phyloP scores from a whole-genome alignment of 2,797 vertebrate genomes.

The Cirrhinus mrigala region DNA sequence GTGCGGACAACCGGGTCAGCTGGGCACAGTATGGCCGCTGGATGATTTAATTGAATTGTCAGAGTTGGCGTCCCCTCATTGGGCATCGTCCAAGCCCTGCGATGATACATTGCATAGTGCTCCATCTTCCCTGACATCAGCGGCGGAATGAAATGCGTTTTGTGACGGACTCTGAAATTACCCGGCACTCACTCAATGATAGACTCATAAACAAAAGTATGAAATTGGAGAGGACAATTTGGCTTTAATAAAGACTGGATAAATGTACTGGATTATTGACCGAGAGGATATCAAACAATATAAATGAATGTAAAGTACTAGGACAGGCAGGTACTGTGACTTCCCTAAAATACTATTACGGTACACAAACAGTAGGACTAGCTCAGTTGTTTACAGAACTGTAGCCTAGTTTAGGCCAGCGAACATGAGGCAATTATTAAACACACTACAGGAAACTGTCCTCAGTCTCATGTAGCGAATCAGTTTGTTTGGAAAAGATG shows the following conservation, averaged over 20 bases:
- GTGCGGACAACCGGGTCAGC: constrained; percentile 71
- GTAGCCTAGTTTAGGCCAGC: background rate
- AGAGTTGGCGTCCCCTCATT: constrained; percentile 64
- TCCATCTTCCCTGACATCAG: constrained; percentile 63
- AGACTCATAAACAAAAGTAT: constrained; percentile 39
- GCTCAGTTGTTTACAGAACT: background rate
- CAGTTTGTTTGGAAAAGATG: background rate
- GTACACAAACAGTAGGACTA: background rate
- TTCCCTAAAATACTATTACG: background rate
- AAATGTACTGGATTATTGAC: constrained; percentile 26
- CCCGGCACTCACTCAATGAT: background rate
- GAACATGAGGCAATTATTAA: background rate
- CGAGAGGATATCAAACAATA: background rate
- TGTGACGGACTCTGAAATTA: constrained; percentile 44
- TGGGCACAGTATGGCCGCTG: constrained; percentile 67
- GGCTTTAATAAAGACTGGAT: constrained; percentile 35
- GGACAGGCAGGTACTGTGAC: background rate
- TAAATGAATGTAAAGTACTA: background rate
- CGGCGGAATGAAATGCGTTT: constrained; percentile 11
- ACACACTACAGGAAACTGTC: background rate
- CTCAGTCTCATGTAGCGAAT: background rate
- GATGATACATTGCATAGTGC: constrained; percentile 74
- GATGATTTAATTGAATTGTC: constrained; percentile 79
- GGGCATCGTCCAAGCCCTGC: constrained; percentile 69
- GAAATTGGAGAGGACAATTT: constrained; percentile 37